Percentiles rank a stretch among this genome's conserved stretches.
Evolutionary conservation across 2,797 vertebrate genomes (phyloP).

Genomic region (Oryzias sinensis): DNA sequence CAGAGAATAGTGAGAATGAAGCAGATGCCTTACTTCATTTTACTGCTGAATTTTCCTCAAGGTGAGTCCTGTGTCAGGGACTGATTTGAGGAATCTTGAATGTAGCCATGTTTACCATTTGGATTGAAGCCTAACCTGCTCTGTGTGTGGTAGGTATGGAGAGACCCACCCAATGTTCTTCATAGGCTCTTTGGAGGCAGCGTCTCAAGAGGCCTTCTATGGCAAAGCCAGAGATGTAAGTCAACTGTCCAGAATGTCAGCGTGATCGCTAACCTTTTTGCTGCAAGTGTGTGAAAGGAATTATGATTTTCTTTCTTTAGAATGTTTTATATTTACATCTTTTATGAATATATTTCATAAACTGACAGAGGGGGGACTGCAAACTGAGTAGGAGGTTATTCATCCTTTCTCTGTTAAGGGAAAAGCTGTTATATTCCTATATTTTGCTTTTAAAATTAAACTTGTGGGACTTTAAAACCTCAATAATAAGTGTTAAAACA

Average conservation of each 20-base stretch:
- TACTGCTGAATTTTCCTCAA: conserved; percentile 98
- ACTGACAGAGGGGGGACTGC: conserved; percentile 43
- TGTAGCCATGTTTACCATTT: conserved; percentile 1
- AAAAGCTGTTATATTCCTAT: conserved; percentile 46
- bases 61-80: conserved; percentile 74
- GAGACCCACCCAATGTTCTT: conserved; percentile 99
- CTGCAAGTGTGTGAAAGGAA: too few relatives aligned
- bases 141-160: conserved; percentile 86
- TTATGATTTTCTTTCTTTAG: neutral
- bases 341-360: conserved; percentile 25
- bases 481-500: conserved; percentile 30
- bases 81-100: neutral
- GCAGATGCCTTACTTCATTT: conserved; percentile 99
- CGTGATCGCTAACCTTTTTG: conserved; percentile 6
- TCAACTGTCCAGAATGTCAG: conserved; percentile 40
- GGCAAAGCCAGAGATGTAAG: conserved; percentile 99
- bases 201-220: conserved; percentile 99
- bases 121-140: conserved; percentile 18
- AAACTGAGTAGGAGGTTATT: conserved; percentile 52
- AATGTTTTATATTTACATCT: neutral
- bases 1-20: conserved; percentile 98
- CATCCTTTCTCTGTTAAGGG: conserved; percentile 51
- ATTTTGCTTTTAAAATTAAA: conserved; percentile 33
- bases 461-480: conserved; percentile 49
- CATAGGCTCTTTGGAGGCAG: conserved; percentile 97